A percentile compares a stretch with the other conserved stretches of the same genome.
phyloP scores from a whole-genome alignment of 2,113 vertebrate genomes.

The Eulemur rufifrons region DNA sequence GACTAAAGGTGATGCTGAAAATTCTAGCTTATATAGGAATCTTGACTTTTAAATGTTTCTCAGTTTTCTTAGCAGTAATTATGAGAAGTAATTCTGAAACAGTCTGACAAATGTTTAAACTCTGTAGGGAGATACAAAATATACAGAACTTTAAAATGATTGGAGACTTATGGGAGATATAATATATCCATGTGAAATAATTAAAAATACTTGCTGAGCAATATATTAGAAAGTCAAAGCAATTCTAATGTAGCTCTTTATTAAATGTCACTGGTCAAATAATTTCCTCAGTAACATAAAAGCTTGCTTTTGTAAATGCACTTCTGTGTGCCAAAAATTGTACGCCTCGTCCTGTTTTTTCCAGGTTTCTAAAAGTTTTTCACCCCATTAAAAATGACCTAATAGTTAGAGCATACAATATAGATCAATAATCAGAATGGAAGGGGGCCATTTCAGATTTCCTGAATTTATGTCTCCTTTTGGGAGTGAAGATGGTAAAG shows the following conservation, averaged over 20 bases:
- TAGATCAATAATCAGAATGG: background rate
- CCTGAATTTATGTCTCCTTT: background rate
- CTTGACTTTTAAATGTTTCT: background rate
- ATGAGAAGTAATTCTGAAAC: background rate
- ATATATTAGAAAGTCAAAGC: background rate
- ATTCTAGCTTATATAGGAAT: background rate
- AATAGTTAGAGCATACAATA: background rate
- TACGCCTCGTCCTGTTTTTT: background rate
- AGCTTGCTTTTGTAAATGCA: background rate
- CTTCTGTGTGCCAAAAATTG: background rate
- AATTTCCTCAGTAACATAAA: background rate
- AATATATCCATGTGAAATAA: background rate
- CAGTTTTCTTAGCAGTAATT: background rate
- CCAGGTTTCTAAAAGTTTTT: background rate
- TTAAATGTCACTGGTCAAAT: background rate
- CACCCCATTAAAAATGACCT: background rate
- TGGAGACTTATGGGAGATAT: background rate
- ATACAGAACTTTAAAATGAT: background rate
- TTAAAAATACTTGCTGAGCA: background rate
- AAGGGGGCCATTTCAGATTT: background rate
- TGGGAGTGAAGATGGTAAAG: background rate
- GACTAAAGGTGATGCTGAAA: background rate
- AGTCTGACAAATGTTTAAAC: background rate
- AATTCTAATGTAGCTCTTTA: background rate
- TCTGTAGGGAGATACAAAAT: background rate